These are phyloP conservation scores for Sycon ciliatum DNA, from an alignment of 37 sponge, comb jelly and placozoan genomes.

Conservation along the genomic window DNA sequence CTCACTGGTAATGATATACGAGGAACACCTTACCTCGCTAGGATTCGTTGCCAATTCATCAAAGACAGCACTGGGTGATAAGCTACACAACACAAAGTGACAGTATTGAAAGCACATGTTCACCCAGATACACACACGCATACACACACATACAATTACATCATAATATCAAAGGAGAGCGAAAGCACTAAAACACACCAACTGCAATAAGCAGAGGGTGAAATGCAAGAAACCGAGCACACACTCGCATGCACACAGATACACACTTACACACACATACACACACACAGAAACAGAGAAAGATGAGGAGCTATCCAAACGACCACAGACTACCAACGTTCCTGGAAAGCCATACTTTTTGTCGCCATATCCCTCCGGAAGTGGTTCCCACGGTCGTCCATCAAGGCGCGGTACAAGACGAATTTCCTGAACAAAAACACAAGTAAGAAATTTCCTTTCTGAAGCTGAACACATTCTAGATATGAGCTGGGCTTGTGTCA, in stretches of 20 bases:
- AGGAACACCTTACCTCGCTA: no score
- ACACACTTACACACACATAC: slow-evolving; percentile 20
- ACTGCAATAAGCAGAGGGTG: background rate
- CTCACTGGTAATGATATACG: no score
- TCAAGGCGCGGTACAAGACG: background rate
- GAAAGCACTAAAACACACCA: slow-evolving; percentile 26
- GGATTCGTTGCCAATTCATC: no score
- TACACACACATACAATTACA: background rate
- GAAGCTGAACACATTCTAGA: no score
- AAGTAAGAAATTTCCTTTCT: background rate
- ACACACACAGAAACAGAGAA: slow-evolving; percentile 17
- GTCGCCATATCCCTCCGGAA: background rate
- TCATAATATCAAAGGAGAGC: background rate
- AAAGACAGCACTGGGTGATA: no score
- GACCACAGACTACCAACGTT: background rate
- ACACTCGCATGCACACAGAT: background rate
- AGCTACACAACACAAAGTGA: no score
- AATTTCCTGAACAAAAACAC: background rate
- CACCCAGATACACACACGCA: no score
- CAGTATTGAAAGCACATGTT: slow-evolving; percentile 17
- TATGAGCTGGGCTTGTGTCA: no score
- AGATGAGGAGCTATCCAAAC: background rate
- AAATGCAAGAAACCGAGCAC: background rate
- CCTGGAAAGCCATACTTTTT: background rate
- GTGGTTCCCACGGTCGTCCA: background rate